phyloP scores from a whole-genome alignment of 1,140 invertebrate genomes.

The Aphis craccivora region DNA sequence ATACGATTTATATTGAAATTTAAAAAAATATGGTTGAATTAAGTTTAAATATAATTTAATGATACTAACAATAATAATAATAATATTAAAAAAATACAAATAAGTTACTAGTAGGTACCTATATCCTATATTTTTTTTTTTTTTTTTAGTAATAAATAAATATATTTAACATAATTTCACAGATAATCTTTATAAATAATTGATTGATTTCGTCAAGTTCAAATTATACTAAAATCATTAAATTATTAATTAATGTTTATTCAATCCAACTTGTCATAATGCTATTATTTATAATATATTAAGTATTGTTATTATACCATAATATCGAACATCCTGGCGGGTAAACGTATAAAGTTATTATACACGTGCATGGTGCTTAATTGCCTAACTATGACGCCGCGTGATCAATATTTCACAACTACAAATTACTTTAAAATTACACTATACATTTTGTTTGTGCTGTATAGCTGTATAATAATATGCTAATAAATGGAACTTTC shows the following conservation, averaged over 20 bases:
- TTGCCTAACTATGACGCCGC: slow-evolving; percentile 26
- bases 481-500: background rate
- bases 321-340: background rate
- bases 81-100: background rate
- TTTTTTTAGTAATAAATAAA: background rate
- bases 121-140: background rate
- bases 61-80: background rate
- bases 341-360: background rate
- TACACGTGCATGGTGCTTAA: background rate
- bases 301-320: background rate
- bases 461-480: background rate
- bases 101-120: background rate
- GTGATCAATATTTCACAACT: slow-evolving; percentile 24
- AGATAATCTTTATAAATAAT: background rate
- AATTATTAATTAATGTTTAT: background rate
- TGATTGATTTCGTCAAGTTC: too few relatives aligned
- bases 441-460: background rate
- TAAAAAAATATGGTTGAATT: background rate
- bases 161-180: background rate
- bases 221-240: background rate
- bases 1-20: background rate
- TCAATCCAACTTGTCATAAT: background rate
- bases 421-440: slow-evolving; percentile 14
- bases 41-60: background rate
- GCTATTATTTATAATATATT: background rate